Evolutionary conservation across 1,140 invertebrate species (phyloP), one percentile per base, ranked within the genome.

Genomic region (Atta cephalotes): DNA sequence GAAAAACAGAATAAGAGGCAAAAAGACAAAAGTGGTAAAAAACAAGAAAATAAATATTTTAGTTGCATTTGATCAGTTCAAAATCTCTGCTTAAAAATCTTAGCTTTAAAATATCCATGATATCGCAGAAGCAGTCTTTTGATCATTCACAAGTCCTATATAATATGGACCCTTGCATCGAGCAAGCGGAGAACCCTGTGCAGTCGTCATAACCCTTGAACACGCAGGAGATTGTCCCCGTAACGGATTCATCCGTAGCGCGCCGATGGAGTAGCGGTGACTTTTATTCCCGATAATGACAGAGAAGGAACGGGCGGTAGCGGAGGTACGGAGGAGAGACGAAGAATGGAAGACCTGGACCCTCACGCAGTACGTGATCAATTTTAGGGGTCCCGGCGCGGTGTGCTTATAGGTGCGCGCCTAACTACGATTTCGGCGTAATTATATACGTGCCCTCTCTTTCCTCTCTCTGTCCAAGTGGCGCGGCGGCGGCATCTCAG

Each of bases 281-380:
- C 94, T 95, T 95, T 95, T 95, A 95, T 95, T 95, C 94, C 92
- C 94, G 94, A 95, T 95, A 95, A 95, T 95, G 94, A 95, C 94
- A 95, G 95, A 93, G 93, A 62, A 84, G 80, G 4, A 76, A 63
- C 80, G 68, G 56, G 39, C 56, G 68, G 68, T 82, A 74, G 68
- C 80, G 56, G 70, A 92, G 89, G 88, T 89, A 88, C 86, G 87
- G 88, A 28, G 53, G 66, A 16, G n/a, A 35, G 35, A 12, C 45
- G 31, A 35, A n/a, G 14, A 18, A 58, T 16, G 45, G 45, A 12
- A 39, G 6, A 76, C 56, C 56, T 25, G 74, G 87, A 86, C 72
- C 88, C 85, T 80, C 71, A 45, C 89, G 84, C 65, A 89, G 90
- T 95, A 95, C 94, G 95, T 95, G 95, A 95, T 95, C 94, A 95